Evolutionary conservation across 1,140 invertebrate genomes (phyloP), one percentile per base, ranked within the genome.

Genomic region (Choristoneura fumiferana): DNA sequence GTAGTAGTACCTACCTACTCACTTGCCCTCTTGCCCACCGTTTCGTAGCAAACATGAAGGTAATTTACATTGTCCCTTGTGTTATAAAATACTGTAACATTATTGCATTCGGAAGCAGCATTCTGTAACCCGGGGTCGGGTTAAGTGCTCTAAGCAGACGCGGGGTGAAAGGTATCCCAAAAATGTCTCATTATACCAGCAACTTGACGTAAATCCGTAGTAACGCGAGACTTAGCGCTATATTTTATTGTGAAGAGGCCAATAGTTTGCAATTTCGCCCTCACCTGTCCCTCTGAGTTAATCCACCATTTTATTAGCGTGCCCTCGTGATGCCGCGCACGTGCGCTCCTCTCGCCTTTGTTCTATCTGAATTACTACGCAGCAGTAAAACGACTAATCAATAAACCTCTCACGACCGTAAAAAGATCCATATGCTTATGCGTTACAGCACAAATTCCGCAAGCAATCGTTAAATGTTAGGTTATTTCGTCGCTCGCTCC

Each of bases 291-390:
- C 64, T 78, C 71, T 60, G 43, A 63, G 67, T 63, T 87, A 85
- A 87, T 85, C 84, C 81, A 66, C 61, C 76, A 73, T 87, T 86
- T 86, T 86, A 88, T 88, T 88, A 84, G 76, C 73, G 63, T 73
- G 57, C 64, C 73, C 69, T 69, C 61, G 58, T 79, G 77, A 81
- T 77, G 65, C 73, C 60, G 65, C 67, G 77, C 85, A 88, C 85
- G 85, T 86, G 85, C 80, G 71, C 66, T 65, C 62, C 63, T 67
- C 59, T 62, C 57, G 56, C 67, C 76, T 84, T 88, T 88, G 85
- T 88, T 88, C 85, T 82, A 84, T 74, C 69, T 71, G 80, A 79
- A 73, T 79, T 71, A 69, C 57, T 18, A 13, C 6, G 14, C 18
- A 63, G 66, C 49, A 43, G 18, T 57, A 43, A 71, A 69, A 70